Evolutionary conservation across 2,113 vertebrate genomes (phyloP).

Genomic region (Indicator indicator): DNA sequence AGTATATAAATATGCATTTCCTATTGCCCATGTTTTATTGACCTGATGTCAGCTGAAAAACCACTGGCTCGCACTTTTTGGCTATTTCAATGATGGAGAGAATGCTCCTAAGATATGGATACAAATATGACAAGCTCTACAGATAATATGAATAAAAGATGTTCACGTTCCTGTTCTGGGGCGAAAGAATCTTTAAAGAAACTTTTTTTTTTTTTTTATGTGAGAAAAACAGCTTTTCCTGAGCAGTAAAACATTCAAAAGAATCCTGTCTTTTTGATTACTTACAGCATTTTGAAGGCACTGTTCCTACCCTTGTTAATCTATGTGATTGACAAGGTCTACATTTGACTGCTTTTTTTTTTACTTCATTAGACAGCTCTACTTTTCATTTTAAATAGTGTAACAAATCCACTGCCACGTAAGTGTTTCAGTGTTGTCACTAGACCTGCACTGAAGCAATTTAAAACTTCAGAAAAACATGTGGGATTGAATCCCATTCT

Average conservation of each 20-base stretch:
- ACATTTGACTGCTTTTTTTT: conserved; percentile 32
- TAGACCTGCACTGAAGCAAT: conserved; percentile 41
- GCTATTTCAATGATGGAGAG: not conserved
- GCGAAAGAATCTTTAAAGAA: conserved; percentile 53
- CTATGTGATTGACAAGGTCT: conserved; percentile 68
- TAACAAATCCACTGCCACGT: conserved; percentile 51
- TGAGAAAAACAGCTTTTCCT: conserved; percentile 50
- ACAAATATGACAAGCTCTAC: conserved; percentile 28
- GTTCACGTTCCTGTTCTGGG: conserved; percentile 6
- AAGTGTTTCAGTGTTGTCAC: conserved; percentile 53
- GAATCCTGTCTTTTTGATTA: conserved; percentile 65
- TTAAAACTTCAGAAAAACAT: conserved; percentile 45
- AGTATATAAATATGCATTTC: not conserved
- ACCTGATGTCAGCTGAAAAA: not conserved
- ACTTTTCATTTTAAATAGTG: conserved; percentile 62
- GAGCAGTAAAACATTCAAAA: conserved; percentile 60
- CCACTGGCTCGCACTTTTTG: not conserved
- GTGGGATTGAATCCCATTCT: not conserved
- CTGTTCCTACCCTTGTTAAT: conserved; percentile 54
- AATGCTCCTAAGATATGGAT: not conserved
- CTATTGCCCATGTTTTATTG: not conserved
- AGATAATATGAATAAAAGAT: conserved; percentile 70
- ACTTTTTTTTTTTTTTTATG: not conserved
- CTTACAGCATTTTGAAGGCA: conserved; percentile 55
- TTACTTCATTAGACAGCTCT: conserved; percentile 58